phyloP scores from a whole-genome alignment of 2,113 vertebrate species.

The Vidua chalybeata region DNA sequence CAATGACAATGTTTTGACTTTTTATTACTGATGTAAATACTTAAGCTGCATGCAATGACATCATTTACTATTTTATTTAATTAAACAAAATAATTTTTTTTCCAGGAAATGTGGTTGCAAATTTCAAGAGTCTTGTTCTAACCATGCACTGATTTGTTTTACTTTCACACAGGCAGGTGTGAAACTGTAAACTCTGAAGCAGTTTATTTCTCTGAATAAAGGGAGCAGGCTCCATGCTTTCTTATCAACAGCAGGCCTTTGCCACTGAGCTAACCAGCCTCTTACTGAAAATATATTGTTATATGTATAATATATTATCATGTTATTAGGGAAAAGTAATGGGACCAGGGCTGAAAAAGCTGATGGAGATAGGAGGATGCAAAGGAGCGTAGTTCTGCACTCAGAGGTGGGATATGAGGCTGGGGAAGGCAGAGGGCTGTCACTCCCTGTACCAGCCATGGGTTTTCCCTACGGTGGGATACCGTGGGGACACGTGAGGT shows the following conservation, averaged over 20 bases:
- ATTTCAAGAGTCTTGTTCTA: neutral
- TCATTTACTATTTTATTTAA: neutral
- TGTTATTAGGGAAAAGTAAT: neutral
- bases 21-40: neutral
- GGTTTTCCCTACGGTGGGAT: rapidly evolving
- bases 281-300: neutral
- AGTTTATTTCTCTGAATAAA: neutral
- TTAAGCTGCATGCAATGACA: neutral
- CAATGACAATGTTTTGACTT: neutral
- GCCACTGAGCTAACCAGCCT: neutral
- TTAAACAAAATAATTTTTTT: neutral
- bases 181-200: neutral
- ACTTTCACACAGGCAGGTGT: neutral
- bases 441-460: rapidly evolving
- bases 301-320: no score
- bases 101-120: neutral
- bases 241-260: neutral
- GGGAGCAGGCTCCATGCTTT: neutral
- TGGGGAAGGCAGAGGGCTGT: neutral
- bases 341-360: neutral
- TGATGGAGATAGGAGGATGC: neutral
- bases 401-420: neutral
- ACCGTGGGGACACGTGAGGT: rapidly evolving
- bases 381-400: rapidly evolving
- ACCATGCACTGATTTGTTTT: neutral